Conservation (phyloP, 2,888 invertebrate genomes). For the Hecatera dysodea region DNA sequence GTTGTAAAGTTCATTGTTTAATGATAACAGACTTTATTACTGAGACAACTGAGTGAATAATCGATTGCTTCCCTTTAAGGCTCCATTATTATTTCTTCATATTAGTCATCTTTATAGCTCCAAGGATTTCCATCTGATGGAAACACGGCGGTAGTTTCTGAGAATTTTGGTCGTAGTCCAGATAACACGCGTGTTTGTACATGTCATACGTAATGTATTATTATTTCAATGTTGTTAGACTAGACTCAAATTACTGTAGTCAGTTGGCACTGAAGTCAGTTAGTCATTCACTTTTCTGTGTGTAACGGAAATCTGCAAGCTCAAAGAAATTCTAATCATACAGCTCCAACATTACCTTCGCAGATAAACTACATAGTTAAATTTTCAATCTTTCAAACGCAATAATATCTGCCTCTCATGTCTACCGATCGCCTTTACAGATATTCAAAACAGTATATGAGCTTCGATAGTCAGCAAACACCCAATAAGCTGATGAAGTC, state of each 20-base stretch:
- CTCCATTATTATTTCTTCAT: constrained; percentile 73
- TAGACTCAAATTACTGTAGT: constrained; percentile 19
- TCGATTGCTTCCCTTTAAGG: constrained; percentile 61
- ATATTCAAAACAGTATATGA: neutral
- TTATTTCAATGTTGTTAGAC: constrained; percentile 10
- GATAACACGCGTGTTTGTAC: constrained; percentile 19
- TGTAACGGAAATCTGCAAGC: neutral
- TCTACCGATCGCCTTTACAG: neutral
- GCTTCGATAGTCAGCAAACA: neutral
- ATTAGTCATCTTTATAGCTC: constrained; percentile 76
- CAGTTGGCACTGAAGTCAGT: constrained; percentile 12
- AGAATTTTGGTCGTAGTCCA: constrained; percentile 29
- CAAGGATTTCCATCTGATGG: constrained; percentile 65
- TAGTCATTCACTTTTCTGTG: neutral
- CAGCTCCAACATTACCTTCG: no score
- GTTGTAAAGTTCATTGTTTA: constrained; percentile 73
- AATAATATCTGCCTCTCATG: neutral
- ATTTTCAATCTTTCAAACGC: constrained; percentile 6
- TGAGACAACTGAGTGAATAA: constrained; percentile 67
- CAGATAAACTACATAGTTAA: neutral
- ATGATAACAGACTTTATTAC: constrained; percentile 70
- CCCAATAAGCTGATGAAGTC: neutral
- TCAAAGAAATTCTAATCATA: constrained; percentile 9
- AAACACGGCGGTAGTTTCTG: constrained; percentile 43
- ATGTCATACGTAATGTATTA: constrained; percentile 9